Evolutionary conservation across 1,140 invertebrate genomes (phyloP).

Genomic region (Magallana ariakensis): DNA sequence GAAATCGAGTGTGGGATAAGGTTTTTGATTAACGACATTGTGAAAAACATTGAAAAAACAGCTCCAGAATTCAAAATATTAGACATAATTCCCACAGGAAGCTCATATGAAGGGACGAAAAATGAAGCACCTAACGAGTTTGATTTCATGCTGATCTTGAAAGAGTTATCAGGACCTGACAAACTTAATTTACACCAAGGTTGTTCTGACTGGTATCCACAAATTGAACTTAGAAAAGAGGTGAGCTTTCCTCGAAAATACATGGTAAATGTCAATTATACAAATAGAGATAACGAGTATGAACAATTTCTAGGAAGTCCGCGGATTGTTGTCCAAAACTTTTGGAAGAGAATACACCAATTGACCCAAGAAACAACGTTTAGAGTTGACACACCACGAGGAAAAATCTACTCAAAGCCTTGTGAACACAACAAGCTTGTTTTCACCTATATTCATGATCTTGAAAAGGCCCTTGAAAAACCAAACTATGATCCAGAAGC

Average conservation of each 20-base stretch:
- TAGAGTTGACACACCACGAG: not conserved
- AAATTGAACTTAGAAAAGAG: not conserved
- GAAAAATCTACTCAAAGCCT: not conserved
- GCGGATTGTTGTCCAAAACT: not conserved
- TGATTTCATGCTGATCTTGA: not conserved
- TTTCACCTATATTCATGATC: not conserved
- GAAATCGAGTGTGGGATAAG: too few species aligned
- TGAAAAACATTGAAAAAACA: not conserved
- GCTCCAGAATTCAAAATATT: not conserved
- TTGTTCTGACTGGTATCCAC: not conserved
- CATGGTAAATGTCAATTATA: not conserved
- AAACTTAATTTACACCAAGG: not conserved
- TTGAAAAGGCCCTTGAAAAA: not conserved
- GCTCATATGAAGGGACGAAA: not conserved
- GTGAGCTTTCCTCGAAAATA: not conserved
- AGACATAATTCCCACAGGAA: not conserved
- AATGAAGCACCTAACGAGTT: not conserved
- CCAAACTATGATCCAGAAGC: not conserved
- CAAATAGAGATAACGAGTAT: not conserved
- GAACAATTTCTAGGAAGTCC: not conserved
- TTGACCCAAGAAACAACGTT: not conserved
- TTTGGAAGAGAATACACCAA: not conserved
- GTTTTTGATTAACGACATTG: too few species aligned
- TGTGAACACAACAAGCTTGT: not conserved
- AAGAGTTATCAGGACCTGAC: not conserved